Evolutionary conservation across 1,140 invertebrate genomes (phyloP), one percentile per base, ranked within the genome.

Genomic region (Cydia pomonella): DNA sequence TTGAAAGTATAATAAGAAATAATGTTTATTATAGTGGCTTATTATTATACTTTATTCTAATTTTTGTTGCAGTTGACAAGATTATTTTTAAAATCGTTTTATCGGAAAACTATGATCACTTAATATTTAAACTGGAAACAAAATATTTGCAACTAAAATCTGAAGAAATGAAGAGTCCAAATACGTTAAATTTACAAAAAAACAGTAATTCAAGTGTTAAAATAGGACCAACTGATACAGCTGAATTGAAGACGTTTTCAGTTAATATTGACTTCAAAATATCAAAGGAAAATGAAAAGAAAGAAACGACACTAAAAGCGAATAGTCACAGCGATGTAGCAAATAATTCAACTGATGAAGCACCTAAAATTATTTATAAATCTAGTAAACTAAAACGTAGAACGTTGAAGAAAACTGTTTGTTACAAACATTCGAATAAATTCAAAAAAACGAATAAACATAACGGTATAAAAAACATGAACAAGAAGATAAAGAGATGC

Each of bases 401-500:
- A 33, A 41, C n/a, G 6, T 10, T 4, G 1, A 38, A 69, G 2
- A 69, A 69, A 33, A 0, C 27, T 7, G 25, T n/a, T 16, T 29
- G 33, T 33, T 18, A 33, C 64, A 69, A 69, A 69, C 3, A 69
- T 38, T 18, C 29, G 4, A 38, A 5, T 38, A 38, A 38, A 2
- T 18, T 33, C 7, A 69, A 69, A 21, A 33, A 33, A 12, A 16
- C 7, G 9, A 41, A 33, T 18, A 69, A 69, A 69, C 64, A 29
- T 6, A 38, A 38, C 12, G 29, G 16, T 38, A 7, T n/a, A 18
- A 38, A 21, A 18, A 74, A 44, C 53, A 74, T 80, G 2, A 66
- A 59, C 16, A 80, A 73, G 76, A 80, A 79, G 25, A 59, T 85
- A 59, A 73, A 77, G 47, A 80, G 76, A 27, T 84, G 78, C 77